Evolutionary conservation across 2,797 vertebrate species (phyloP).

Genomic region (Notolabrus celidotus): DNA sequence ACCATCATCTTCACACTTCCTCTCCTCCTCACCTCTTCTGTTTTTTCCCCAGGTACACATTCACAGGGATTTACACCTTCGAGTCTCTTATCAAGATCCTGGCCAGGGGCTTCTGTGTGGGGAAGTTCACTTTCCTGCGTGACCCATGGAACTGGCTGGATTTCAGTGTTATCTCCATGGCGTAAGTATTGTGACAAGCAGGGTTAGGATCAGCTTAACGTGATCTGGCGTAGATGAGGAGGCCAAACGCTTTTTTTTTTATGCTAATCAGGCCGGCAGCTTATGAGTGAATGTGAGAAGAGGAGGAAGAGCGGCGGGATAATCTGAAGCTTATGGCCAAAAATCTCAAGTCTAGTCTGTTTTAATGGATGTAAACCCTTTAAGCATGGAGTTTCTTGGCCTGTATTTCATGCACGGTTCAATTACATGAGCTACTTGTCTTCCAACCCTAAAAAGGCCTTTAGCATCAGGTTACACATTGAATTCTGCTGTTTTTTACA

Average conservation of each 20-base stretch:
- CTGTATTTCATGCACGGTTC: slow-evolving; percentile 45
- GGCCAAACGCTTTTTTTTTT: slow-evolving; percentile 44
- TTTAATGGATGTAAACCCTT: slow-evolving; percentile 50
- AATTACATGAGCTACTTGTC: slow-evolving; percentile 25
- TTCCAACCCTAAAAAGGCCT: slow-evolving; percentile 31
- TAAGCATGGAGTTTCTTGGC: slow-evolving; percentile 36
- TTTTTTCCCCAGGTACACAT: slow-evolving; percentile 90
- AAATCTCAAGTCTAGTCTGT: slow-evolving; percentile 33
- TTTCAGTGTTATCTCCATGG: slow-evolving; percentile 98
- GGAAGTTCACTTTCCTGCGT: slow-evolving; percentile 96
- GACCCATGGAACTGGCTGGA: slow-evolving; percentile 99
- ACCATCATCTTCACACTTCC: slow-evolving; percentile 18
- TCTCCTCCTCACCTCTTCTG: not conserved
- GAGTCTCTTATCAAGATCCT: slow-evolving; percentile 98
- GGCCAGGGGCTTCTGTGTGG: slow-evolving; percentile 97
- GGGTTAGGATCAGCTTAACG: slow-evolving; percentile 47
- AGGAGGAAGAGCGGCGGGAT: slow-evolving; percentile 1
- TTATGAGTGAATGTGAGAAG: slow-evolving; percentile 37
- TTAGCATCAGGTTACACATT: slow-evolving; percentile 23
- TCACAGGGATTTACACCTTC: slow-evolving; percentile 99
- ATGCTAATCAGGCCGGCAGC: slow-evolving; percentile 53
- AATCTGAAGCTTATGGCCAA: slow-evolving; percentile 30
- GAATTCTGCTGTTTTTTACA: slow-evolving; percentile 3
- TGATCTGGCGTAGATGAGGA: slow-evolving; percentile 54
- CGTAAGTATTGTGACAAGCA: slow-evolving; percentile 89